Base-by-base conservation (phyloP, 1,140 invertebrate genomes). In the Zaprionus gabonicus region DNA sequence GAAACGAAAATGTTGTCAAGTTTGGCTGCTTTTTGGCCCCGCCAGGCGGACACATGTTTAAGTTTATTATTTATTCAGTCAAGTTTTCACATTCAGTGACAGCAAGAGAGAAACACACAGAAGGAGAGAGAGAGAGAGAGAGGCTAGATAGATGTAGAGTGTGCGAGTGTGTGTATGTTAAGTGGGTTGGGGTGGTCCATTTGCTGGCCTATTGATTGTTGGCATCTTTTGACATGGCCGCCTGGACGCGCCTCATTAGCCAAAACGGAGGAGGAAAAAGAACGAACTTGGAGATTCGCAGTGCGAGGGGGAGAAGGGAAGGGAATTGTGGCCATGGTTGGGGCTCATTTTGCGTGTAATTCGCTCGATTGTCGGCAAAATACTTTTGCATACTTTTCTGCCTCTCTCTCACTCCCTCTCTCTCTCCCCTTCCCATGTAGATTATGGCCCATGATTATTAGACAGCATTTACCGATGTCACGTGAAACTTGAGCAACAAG, bases 41-140 rank as follows among this genome's bases (percentile, higher is more conserved):
- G 31, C 49, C 36, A 51, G 41, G 55, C 71, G 41, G 63, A 62
- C 65, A 77, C 70, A 78, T 78, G 64, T 70, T 82, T 68, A 73
- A 80, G 71, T 81, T 90, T 84, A 88, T 88, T 90, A 88, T 88
- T 88, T 90, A 88, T 88, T 90, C 71, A 88, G 81, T 73, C 76
- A 81, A 90, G 78, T 88, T 88, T 88, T 88, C 75, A 88, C 81
- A 78, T 77, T 67, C 73, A 63, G 20, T 51, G n/a, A 57, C 65
- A 65, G 71, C 70, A 25, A 67, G 59, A 44, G 38, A 27, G 56
- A 49, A 25, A 64, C 34, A 64, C 57, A 69, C 13, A 64, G 25
- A 53, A 7, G n/a, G 23, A 63, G 38, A 44, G 7, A 41, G 0
- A 57, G 9, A 38, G 17, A 31, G 44, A 36, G 65, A 76, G 23